These are phyloP conservation scores for Nymphalis io DNA, from an alignment of 1,140 invertebrate species.

Conservation along the genomic window DNA sequence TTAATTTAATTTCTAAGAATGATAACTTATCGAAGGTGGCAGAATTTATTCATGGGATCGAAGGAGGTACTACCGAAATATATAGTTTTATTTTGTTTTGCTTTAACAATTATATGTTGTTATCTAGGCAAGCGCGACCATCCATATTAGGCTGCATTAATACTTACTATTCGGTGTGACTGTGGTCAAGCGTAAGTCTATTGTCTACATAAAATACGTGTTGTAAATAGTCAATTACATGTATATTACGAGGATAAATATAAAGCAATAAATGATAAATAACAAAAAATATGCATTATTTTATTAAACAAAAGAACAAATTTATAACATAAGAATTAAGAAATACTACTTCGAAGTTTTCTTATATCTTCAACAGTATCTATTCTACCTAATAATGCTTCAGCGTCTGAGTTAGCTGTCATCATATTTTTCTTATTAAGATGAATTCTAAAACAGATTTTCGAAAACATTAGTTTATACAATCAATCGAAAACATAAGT, in stretches of 20 bases:
- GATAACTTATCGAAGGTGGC: conserved; percentile 54
- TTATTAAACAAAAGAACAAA: neutral
- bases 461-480: neutral
- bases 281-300: conserved; percentile 7
- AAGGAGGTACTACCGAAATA: conserved; percentile 39
- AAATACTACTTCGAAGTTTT: conserved; percentile 50
- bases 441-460: conserved; percentile 36
- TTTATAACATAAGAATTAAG: neutral
- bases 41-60: conserved; percentile 53
- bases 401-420: conserved; percentile 28
- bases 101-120: conserved; percentile 15
- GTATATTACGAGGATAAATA: conserved; percentile 16
- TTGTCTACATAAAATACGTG: too few relatives aligned
- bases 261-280: conserved; percentile 18
- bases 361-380: conserved; percentile 52
- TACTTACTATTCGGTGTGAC: too few relatives aligned
- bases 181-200: too few relatives aligned
- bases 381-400: conserved; percentile 40
- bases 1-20: conserved; percentile 53
- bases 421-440: conserved; percentile 26
- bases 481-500: too few relatives aligned
- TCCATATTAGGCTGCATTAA: too few relatives aligned
- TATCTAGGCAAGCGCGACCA: too few relatives aligned
- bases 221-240: conserved; percentile 63
- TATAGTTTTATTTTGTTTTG: conserved; percentile 3